Evolutionary conservation across 92 coral and sea anemone species (phyloP), one percentile per base, ranked within the genome.

Genomic region (Chrysogorgia sp.): DNA sequence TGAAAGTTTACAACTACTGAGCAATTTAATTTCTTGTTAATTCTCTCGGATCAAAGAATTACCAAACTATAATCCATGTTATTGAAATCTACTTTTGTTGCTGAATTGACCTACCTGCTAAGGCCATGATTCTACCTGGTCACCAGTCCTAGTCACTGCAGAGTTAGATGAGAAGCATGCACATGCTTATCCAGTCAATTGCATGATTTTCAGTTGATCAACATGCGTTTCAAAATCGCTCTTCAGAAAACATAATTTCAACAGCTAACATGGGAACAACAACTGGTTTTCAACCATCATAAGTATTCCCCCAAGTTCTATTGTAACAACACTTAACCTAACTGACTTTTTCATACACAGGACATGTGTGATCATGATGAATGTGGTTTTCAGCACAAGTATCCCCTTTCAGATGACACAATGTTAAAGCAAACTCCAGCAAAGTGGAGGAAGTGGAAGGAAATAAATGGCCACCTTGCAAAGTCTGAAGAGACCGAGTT

Each of bases 401-500:
- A 77, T 58, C 66, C 59, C 19, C 37, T 77, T 58, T 69, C 81
- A 25, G 71, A 76, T 53, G 56, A 53, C 45, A 58, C 21, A 48
- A 71, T 49, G 77, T 43, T 49, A 59, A 37, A 52, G 59, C 33
- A 64, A 40, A 1, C 23, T 1, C 7, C 12, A 5, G 81, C 70
- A 34, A 60, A 26, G 52, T 60, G 59, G 81, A 12, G 21, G 19
- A 34, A 19, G 40, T 76, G 81, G 81, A 34, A 76, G 43, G 81
- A 76, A 58, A 55, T 23, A 37, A 76, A 58, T 45, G 71, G 71
- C 34, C 22, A 45, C 33, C 58, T 77, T 57, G 31, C 72, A 24
- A 77, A 62, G 47, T 30, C 62, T 24, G 57, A 60, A 41, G 49
- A 60, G 37, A 15, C 41, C 22, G 82, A 71, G 50, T 59, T 40